Percentiles rank a stretch among this genome's conserved stretches.
Conservation (phyloP, 2,113 vertebrate genomes). For the Prunella himalayana region DNA sequence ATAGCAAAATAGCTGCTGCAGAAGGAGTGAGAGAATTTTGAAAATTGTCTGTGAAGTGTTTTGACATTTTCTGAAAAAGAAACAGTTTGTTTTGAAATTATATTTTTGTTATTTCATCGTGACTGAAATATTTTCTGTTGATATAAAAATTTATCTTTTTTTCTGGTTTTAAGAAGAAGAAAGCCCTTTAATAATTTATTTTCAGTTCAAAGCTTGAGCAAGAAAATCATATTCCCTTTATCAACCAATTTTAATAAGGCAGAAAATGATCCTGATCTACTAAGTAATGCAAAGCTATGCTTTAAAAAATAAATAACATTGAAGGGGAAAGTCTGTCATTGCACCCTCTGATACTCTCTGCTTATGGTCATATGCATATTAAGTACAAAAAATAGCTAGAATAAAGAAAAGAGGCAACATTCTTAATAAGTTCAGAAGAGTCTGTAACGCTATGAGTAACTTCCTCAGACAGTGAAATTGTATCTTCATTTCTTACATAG, state of each 20-base stretch:
- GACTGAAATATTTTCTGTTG: not conserved
- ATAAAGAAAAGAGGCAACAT: not conserved
- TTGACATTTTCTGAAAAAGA: not conserved
- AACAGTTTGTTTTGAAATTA: not conserved
- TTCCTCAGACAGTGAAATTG: not conserved
- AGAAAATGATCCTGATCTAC: not conserved
- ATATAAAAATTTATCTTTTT: not conserved
- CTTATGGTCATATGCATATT: not conserved
- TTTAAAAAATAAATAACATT: not conserved
- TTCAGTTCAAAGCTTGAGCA: not conserved
- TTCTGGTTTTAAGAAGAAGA: not conserved
- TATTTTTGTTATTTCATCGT: not conserved
- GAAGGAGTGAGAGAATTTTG: not conserved
- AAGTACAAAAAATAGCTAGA: not conserved
- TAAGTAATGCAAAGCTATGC: not conserved
- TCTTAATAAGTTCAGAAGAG: not conserved
- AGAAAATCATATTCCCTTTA: not conserved
- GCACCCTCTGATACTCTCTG: not conserved
- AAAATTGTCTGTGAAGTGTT: slow-evolving; percentile 2
- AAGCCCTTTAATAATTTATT: not conserved
- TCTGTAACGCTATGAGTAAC: not conserved
- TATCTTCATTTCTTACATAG: not conserved
- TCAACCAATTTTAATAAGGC: not conserved
- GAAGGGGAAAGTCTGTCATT: not conserved
- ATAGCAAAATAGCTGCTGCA: not conserved